Conservation (phyloP, 2,113 vertebrate genomes). For the Diphyllodes magnificus region DNA sequence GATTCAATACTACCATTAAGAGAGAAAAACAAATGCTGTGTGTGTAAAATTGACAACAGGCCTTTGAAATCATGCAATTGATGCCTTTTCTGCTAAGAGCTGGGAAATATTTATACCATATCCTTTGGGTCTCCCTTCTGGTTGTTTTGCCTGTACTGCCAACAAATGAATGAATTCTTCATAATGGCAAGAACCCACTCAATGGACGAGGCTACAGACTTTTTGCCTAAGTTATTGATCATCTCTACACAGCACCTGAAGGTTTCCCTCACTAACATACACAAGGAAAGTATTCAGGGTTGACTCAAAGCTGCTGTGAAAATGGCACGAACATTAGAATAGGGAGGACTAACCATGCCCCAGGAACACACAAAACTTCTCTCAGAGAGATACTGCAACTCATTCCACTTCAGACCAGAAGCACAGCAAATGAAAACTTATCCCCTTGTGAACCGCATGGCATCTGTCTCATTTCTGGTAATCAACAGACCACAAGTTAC, state of each 20-base stretch:
- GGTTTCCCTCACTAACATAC: background rate
- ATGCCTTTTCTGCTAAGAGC: background rate
- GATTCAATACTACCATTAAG: constrained; percentile 53
- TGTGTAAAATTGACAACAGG: constrained; percentile 19
- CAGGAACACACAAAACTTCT: background rate
- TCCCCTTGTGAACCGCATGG: background rate
- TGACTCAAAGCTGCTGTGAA: background rate
- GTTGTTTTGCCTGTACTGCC: background rate
- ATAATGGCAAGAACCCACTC: background rate
- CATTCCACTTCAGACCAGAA: background rate
- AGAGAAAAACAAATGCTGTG: constrained; percentile 42
- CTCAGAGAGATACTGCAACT: background rate
- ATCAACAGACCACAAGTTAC: background rate
- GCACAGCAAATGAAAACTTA: background rate
- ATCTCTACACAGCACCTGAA: background rate
- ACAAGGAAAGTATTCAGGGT: background rate
- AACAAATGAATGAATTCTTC: background rate
- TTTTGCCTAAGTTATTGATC: background rate
- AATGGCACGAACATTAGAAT: background rate
- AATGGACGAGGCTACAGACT: background rate
- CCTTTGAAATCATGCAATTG: constrained; percentile 13
- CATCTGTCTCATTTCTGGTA: background rate
- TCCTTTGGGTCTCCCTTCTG: background rate
- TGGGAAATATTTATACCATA: background rate
- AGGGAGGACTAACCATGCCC: background rate